These are phyloP conservation scores for Galerucella nymphaeae DNA, from an alignment of 2,888 invertebrate species.

Conservation along the genomic window DNA sequence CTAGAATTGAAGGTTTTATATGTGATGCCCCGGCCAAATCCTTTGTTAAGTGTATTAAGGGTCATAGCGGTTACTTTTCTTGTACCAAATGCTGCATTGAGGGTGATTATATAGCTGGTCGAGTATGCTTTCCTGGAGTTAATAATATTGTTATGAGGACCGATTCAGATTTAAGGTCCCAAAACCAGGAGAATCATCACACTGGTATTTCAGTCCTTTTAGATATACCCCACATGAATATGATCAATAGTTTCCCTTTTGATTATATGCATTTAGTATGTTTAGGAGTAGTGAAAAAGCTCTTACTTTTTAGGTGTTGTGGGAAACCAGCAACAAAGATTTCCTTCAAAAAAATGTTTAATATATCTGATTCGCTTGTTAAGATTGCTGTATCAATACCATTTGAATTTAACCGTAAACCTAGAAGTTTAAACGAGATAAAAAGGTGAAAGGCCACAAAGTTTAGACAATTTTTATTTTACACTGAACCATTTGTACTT, in stretches of 20 bases:
- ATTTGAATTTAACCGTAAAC: slow-evolving; percentile 1
- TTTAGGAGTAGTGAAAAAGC: no score
- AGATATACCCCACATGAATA: no score
- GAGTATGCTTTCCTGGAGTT: slow-evolving; percentile 25
- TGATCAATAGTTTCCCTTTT: no score
- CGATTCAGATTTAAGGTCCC: slow-evolving; percentile 33
- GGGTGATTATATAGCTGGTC: no score
- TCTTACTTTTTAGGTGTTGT: background rate
- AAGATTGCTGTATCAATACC: background rate
- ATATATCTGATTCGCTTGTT: slow-evolving; percentile 7
- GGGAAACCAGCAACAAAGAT: slow-evolving; percentile 12
- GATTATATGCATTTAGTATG: no score
- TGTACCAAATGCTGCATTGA: no score
- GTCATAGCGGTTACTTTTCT: slow-evolving; percentile 18
- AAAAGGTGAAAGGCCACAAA: background rate
- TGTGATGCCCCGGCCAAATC: slow-evolving; percentile 36
- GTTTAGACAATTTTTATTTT: slow-evolving; percentile 4
- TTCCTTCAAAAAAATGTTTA: background rate
- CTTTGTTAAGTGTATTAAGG: slow-evolving; percentile 17
- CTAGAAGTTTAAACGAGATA: background rate
- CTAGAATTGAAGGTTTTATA: slow-evolving; percentile 28
- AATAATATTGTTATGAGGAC: slow-evolving; percentile 43
- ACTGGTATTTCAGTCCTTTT: slow-evolving; percentile 40
- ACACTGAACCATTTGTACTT: background rate
- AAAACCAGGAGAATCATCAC: slow-evolving; percentile 38